Base-by-base conservation (phyloP, 2,888 invertebrate species). In the Acanthoscelides obtectus region DNA sequence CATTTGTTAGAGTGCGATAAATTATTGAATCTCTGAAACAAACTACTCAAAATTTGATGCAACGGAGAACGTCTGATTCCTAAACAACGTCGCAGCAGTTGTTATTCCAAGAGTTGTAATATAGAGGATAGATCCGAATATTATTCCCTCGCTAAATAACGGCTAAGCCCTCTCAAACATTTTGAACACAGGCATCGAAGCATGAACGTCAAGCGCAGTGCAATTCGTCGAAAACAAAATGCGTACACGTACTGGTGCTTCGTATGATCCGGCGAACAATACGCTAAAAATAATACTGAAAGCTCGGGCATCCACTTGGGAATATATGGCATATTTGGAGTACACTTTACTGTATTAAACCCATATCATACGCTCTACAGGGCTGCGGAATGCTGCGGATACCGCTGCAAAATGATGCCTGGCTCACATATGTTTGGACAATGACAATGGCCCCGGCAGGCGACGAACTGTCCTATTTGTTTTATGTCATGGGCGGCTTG, bases 291-390 rank as follows among this genome's bases (percentile, higher is more conserved):
- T 45, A 45, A 45, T 45, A 45, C 45, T 1, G 45, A 45, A 45
- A 45, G 45, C 45, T 45, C 45, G 45, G 45, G 17, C 45, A 1
- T 25, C 27, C 45, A 68, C 17, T 69, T 68, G 70, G 71, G 71
- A 73, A 72, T 72, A 67, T 72, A 71, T 73, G 73, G 75, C 74
- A 75, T 74, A 76, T 76, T 74, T 76, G 75, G 72, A 73, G 75
- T 73, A 72, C 73, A 74, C 74, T 76, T 76, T 76, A 76, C 77
- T 77, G 77, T 77, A 79, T 78, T 76, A 78, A 78, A 79, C 76
- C 75, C 75, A 75, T 78, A 78, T 79, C 76, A 78, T 73, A 77
- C 74, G 79, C 77, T 77, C 69, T 66, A 72, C 72, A 74, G 76
- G 73, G 73, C 75, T 71, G 45, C 70, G 76, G 77, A 77, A 77